A percentile compares a stretch with the other conserved stretches of the same genome.
Evolutionary conservation across 2,888 invertebrate species (phyloP).

Genomic region (Cheilosia impressa): DNA sequence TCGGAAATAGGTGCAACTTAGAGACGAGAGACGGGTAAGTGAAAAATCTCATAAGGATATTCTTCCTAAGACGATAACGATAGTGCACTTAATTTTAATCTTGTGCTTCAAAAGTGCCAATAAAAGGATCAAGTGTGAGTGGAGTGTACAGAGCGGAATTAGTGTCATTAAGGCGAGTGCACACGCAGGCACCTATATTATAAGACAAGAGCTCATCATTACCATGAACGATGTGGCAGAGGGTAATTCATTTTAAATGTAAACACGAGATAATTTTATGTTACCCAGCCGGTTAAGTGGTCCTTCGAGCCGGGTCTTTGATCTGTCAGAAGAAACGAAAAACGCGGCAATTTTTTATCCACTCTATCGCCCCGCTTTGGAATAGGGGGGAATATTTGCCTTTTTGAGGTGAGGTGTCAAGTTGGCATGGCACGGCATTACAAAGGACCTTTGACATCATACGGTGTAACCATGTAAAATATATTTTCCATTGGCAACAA

Average conservation of each 20-base stretch:
- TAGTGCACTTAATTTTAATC: slow-evolving; percentile 71
- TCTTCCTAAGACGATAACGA: slow-evolving; percentile 57
- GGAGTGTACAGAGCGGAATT: slow-evolving; percentile 46
- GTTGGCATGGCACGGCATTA: slow-evolving; percentile 5
- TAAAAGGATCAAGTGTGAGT: slow-evolving; percentile 57
- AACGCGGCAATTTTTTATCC: neutral
- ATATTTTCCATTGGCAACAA: slow-evolving; percentile 14
- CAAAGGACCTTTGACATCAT: slow-evolving; percentile 39
- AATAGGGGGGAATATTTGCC: slow-evolving; percentile 1
- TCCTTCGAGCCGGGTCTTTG: slow-evolving; percentile 50
- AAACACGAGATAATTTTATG: slow-evolving; percentile 41
- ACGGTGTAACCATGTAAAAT: slow-evolving; percentile 8
- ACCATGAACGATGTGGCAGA: slow-evolving; percentile 18
- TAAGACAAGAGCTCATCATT: slow-evolving; percentile 57
- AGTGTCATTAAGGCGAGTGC: slow-evolving; percentile 69
- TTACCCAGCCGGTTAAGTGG: slow-evolving; percentile 27
- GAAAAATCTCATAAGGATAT: slow-evolving; percentile 39
- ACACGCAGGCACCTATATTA: slow-evolving; percentile 37
- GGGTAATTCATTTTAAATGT: slow-evolving; percentile 47
- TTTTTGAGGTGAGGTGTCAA: slow-evolving; percentile 37
- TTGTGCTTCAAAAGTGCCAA: slow-evolving; percentile 68
- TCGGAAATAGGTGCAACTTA: slow-evolving; percentile 34
- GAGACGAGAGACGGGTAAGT: neutral
- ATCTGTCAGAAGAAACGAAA: slow-evolving; percentile 3
- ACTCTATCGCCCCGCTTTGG: no score